Evolutionary conservation across 2,113 vertebrate genomes (phyloP), one percentile per base, ranked within the genome.

Genomic region (Pedionomus torquatus): DNA sequence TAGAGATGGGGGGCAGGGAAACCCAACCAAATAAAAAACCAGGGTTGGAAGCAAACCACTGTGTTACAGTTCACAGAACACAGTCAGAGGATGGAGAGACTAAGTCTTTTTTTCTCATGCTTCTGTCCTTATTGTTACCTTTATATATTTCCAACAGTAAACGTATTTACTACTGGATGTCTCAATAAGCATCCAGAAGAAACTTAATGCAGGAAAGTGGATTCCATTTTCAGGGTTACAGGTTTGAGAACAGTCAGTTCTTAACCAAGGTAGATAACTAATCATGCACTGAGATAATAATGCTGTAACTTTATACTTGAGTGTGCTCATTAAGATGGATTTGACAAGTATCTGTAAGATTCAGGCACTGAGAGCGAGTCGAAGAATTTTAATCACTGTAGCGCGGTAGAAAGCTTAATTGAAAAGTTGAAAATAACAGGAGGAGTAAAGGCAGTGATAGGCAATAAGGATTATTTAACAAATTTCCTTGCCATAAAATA

Each of bases 1-100:
- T 1, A 2, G 10, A 3, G 18, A 8, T 4, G 4, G 18, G 8
- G 7, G 5, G 4, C n/a, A 6, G 9, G 26, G 55, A 57, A 39
- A 46, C 8, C 2, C 15, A 41, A 9, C 2, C 17, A 19, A 17
- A 43, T 37, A 69, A 33, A 33, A 7, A 33, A 43, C 41, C 31
- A 52, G 39, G 7, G 5, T 1, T 86, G 44, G 30, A 57, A 80
- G 63, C 58, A 86, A 90, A 76, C 48, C n/a, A 28, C 16, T n/a
- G 3, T 10, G 31, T 54, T 55, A 64, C 2, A 0, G 43, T 48
- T 61, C 13, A 69, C 39, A 57, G 60, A 58, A 79, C 6, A 58
- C 3, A 39, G 33, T 79, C 43, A 61, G 57, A 88, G 41, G 30
- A 82, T 15, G 78, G 24, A 51, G 3, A 49, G 4, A 84, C 1